These are phyloP conservation scores for Hydrozoanthus gracilis DNA, from an alignment of 92 coral and sea anemone species.

Conservation along the genomic window DNA sequence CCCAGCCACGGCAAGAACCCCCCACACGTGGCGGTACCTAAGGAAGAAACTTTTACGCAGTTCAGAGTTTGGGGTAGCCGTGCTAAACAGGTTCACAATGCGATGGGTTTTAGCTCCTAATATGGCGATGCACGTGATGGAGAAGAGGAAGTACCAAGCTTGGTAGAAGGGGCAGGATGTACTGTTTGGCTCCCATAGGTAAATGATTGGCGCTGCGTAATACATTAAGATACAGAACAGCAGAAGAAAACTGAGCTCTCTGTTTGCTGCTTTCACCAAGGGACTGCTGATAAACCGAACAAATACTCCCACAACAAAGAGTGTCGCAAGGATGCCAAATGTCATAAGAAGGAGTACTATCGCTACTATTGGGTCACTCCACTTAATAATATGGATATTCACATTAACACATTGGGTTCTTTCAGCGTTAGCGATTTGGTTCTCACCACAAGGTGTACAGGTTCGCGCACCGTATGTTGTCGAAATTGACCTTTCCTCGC, in stretches of 20 bases:
- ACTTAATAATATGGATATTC: conserved; percentile 60
- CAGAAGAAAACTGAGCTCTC: conserved; percentile 78
- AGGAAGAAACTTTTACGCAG: conserved; percentile 55
- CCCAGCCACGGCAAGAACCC: conserved; percentile 46
- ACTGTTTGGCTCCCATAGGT: conserved; percentile 66
- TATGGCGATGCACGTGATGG: conserved; percentile 75
- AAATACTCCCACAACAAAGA: conserved; percentile 56
- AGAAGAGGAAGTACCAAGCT: conserved; percentile 78
- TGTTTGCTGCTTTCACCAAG: conserved; percentile 79
- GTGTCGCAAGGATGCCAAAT: conserved; percentile 58
- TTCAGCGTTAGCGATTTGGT: conserved; percentile 67
- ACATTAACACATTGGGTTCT: conserved; percentile 70
- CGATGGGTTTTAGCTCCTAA: conserved; percentile 82
- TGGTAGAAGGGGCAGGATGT: conserved; percentile 66
- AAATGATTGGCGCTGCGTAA: conserved; percentile 70
- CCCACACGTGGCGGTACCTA: conserved; percentile 65
- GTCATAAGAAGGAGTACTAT: conserved; percentile 56
- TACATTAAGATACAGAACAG: conserved; percentile 77
- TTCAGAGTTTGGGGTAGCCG: conserved; percentile 66
- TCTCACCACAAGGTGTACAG: conserved; percentile 69
- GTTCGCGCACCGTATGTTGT: conserved; percentile 53
- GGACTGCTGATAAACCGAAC: conserved; percentile 60
- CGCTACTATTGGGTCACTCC: conserved; percentile 54
- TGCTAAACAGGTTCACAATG: conserved; percentile 70
- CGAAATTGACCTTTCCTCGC: conserved; percentile 65